A percentile compares a stretch with the other conserved stretches of the same genome.
Conservation (phyloP, 1,140 invertebrate species). For the Musca domestica region DNA sequence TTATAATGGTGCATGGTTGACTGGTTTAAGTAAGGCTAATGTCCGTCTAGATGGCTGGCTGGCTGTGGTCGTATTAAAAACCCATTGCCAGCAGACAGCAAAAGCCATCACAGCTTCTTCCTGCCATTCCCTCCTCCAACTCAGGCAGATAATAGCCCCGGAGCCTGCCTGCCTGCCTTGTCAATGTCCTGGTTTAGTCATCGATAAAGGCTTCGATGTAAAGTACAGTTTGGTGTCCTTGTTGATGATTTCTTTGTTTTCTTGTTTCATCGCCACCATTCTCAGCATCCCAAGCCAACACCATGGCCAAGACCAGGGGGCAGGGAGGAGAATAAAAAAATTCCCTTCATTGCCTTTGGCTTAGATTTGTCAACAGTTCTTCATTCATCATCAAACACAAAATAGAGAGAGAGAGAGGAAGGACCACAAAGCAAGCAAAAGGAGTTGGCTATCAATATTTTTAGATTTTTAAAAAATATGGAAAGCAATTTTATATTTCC, state of each 20-base stretch:
- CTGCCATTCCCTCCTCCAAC: neutral
- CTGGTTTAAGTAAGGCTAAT: constrained; percentile 4
- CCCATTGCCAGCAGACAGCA: constrained; percentile 11
- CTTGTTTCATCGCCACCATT: neutral
- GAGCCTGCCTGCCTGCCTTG: neutral
- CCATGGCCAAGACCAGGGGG: neutral
- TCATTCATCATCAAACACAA: neutral
- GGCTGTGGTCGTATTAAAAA: constrained; percentile 20
- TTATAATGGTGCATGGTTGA: neutral
- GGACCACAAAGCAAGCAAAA: too few species aligned
- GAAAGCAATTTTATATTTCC: neutral
- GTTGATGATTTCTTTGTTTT: constrained; percentile 26
- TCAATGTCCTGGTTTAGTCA: constrained; percentile 17
- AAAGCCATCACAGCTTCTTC: neutral
- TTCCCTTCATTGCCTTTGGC: constrained; percentile 2
- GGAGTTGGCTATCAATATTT: constrained; percentile 24
- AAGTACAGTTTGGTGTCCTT: neutral
- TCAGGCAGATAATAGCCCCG: too few species aligned
- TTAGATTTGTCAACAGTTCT: constrained; percentile 26
- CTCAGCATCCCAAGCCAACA: too few species aligned
- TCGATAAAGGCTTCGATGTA: constrained; percentile 1
- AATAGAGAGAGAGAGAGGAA: too few species aligned
- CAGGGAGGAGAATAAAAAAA: neutral
- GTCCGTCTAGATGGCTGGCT: neutral
- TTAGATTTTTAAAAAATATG: neutral